phyloP scores from a whole-genome alignment of 2,113 vertebrate species.

The Eudyptes chrysolophus region DNA sequence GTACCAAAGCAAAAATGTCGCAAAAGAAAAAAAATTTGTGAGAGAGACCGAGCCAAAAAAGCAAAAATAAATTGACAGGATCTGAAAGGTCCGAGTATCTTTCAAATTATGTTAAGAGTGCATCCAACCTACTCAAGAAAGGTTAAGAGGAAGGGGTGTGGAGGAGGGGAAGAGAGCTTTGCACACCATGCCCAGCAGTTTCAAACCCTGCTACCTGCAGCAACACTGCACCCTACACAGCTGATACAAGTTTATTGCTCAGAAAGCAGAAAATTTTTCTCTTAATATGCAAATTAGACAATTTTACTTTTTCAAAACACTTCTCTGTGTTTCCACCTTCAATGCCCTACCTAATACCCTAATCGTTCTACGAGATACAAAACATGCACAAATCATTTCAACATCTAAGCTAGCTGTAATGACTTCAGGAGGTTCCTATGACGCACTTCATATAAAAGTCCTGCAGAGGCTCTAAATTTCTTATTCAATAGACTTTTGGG shows the following conservation, averaged over 20 bases:
- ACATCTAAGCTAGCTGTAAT: neutral
- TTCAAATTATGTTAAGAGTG: neutral
- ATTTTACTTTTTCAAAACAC: neutral
- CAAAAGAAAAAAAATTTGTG: neutral
- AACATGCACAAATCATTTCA: neutral
- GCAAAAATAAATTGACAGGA: neutral
- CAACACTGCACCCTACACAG: neutral
- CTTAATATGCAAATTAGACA: fast-evolving
- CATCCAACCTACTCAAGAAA: neutral
- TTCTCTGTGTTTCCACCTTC: neutral
- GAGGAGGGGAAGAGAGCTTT: neutral
- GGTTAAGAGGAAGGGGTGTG: neutral
- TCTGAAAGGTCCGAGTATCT: neutral
- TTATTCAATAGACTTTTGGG: neutral
- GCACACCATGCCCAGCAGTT: neutral
- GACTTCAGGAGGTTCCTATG: neutral
- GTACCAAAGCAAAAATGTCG: neutral
- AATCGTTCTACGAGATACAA: fast-evolving
- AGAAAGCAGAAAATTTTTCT: neutral
- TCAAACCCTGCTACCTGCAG: neutral
- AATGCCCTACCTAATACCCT: neutral
- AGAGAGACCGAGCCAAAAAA: neutral
- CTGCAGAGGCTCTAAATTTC: neutral
- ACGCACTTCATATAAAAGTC: neutral
- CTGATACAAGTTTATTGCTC: neutral